Base-by-base conservation (phyloP, 2,797 vertebrate genomes). In the Balearica regulorum region DNA sequence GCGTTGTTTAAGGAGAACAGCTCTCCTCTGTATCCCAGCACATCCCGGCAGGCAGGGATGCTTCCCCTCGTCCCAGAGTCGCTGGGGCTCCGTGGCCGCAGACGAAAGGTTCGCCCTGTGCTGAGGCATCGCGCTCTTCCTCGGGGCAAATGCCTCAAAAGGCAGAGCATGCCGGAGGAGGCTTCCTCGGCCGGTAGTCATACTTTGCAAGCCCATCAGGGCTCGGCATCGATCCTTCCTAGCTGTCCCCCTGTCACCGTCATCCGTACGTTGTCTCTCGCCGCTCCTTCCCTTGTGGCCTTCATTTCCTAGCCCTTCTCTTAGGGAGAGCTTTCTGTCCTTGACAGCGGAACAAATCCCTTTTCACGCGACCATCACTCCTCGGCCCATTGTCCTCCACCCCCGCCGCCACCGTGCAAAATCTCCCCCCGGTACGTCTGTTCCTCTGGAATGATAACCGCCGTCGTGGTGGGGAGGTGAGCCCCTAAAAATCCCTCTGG, bases 331-430 rank as follows among this genome's bases (percentile, higher is more conserved):
- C 92, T 94, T 97, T 97, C 97, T 93, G 90, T 95, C 94, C 89
- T 87, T 97, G 97, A 97, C 97, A 96, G 97, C 94, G 94, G 97
- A 98, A 98, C 97, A 97, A 98, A 98, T 98, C 98, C 97, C 90
- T 96, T 98, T 98, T 97, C 97, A 97, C 49, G 35, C 83, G 72
- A 92, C 93, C 91, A 87, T 96, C 86, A 25, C 81, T 95, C 79
- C 79, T 46, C 66, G 15, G 82, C 80, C 88, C 64, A 66, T 77
- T 90, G 76, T 91, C 80, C 91, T 84, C 92, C 6, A 0, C 88
- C 90, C 89, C 92, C 3, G 9, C 85, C 0, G 46, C 65, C 87
- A 89, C 91, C 18, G 20, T 95, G 94, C 82, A 92, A 94, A 96
- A 85, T 76, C 62, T 81, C 57, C 88, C 88, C 57, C 39, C 2